Conservation (phyloP, 2,797 vertebrate species). For the Lutjanus campechanus region DNA sequence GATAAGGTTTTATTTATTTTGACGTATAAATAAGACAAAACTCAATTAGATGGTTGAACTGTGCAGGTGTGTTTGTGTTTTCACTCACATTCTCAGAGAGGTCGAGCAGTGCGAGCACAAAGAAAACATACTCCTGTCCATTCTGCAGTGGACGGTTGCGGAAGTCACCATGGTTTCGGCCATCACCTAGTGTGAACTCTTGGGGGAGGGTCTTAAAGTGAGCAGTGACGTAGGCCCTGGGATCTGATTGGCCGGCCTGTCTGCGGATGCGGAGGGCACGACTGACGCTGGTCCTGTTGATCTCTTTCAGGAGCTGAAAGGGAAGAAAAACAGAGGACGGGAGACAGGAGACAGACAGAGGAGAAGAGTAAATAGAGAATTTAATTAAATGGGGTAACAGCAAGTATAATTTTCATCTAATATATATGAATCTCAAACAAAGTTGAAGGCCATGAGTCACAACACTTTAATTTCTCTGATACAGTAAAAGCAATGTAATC, state of each 20-base stretch:
- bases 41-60: background rate
- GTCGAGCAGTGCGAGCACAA: conserved; percentile 95
- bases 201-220: conserved; percentile 96
- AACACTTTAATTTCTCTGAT: background rate
- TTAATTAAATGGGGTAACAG: conserved; percentile 4
- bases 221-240: conserved; percentile 94
- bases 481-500: background rate
- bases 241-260: conserved; percentile 89
- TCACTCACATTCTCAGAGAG: conserved; percentile 95
- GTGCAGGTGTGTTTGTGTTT: background rate
- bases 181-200: conserved; percentile 96
- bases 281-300: conserved; percentile 92
- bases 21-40: background rate
- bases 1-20: background rate
- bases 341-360: background rate
- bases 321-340: background rate
- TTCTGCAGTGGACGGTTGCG: conserved; percentile 95
- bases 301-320: conserved; percentile 93
- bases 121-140: conserved; percentile 98
- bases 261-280: conserved; percentile 91
- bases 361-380: background rate
- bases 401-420: background rate
- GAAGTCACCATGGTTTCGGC: conserved; percentile 94
- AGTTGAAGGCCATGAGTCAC: conserved; percentile 7
- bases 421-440: conserved; percentile 28